phyloP scores from a whole-genome alignment of 2,113 vertebrate species.

The Oryzias javanicus region DNA sequence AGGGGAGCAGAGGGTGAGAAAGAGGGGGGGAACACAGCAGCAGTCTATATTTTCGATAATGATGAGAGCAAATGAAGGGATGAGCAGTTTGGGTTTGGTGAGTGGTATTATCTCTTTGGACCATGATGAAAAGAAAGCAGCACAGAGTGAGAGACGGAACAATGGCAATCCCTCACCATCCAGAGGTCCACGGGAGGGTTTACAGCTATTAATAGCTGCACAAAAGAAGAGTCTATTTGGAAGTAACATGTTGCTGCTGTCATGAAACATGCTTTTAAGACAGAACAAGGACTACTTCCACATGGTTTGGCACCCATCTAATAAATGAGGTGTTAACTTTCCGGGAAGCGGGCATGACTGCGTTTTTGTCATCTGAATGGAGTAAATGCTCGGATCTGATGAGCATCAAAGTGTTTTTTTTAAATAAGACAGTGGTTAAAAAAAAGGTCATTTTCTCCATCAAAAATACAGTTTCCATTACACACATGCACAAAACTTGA shows the following conservation, averaged over 20 bases:
- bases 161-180: conserved; percentile 42
- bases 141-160: conserved; percentile 36
- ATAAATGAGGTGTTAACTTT: conserved; percentile 11
- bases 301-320: conserved; percentile 18
- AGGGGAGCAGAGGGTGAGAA: conserved; percentile 30
- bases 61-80: conserved; percentile 58
- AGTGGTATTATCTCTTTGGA: conserved; percentile 58
- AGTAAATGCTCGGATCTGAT: neutral
- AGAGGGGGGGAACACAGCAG: conserved; percentile 20
- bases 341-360: conserved; percentile 22
- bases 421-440: too few species aligned
- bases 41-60: conserved; percentile 56
- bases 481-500: too few species aligned
- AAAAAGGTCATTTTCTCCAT: too few species aligned
- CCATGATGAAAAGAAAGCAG: conserved; percentile 51
- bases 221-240: conserved; percentile 22
- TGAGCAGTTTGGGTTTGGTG: conserved; percentile 46
- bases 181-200: conserved; percentile 30
- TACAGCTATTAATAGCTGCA: conserved; percentile 42
- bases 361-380: conserved; percentile 3
- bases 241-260: conserved; percentile 1
- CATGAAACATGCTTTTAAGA: conserved; percentile 19
- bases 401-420: neutral
- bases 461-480: too few species aligned
- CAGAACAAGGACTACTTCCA: conserved; percentile 25